Percentiles rank a stretch among this genome's conserved stretches.
Conservation (phyloP, 2,888 invertebrate genomes). For the Aphrophora alni region DNA sequence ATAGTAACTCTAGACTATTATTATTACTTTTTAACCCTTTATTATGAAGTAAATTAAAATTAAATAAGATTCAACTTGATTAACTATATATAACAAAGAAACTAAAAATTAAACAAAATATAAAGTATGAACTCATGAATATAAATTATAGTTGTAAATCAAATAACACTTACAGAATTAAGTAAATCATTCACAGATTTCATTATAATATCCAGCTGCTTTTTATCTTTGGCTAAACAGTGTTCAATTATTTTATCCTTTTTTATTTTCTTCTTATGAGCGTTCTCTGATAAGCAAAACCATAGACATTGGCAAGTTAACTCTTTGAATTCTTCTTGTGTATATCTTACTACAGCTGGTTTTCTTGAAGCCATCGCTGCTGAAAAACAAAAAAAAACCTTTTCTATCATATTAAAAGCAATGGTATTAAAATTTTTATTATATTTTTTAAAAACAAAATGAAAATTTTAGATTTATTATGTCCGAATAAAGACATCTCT, state of each 20-base stretch:
- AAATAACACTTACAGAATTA: constrained; percentile 1
- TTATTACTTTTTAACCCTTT: too few relatives aligned
- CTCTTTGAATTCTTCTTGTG: background rate
- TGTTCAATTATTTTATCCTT: background rate
- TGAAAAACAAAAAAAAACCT: background rate
- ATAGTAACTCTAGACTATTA: too few relatives aligned
- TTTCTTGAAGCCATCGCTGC: background rate
- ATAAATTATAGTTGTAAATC: too few relatives aligned
- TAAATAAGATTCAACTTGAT: too few relatives aligned
- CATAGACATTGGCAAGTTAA: background rate
- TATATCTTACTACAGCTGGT: background rate
- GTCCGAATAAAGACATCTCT: too few relatives aligned
- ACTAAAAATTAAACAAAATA: too few relatives aligned
- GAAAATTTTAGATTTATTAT: too few relatives aligned
- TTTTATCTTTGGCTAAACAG: background rate
- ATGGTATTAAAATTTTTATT: too few relatives aligned
- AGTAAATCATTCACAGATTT: background rate
- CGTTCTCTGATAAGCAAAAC: background rate
- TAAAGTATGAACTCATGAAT: too few relatives aligned
- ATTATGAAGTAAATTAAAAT: too few relatives aligned
- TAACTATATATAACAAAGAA: background rate
- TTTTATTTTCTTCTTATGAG: background rate
- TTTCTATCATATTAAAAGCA: too few relatives aligned
- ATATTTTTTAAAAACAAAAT: too few relatives aligned
- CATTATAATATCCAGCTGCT: background rate